Conservation (phyloP, 2,113 vertebrate species). For the Otis tarda region DNA sequence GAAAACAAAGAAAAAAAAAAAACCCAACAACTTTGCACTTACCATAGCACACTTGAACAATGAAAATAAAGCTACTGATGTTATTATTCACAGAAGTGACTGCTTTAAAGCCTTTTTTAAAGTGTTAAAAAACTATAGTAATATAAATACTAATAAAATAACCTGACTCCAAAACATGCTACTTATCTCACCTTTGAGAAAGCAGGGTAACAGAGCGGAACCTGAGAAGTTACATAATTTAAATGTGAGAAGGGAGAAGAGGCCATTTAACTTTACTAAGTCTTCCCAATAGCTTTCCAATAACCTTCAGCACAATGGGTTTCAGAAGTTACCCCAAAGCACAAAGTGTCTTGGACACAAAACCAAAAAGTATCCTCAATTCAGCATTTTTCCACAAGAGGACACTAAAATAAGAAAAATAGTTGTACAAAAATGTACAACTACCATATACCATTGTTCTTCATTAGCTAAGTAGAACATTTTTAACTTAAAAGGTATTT, state of each 20-base stretch:
- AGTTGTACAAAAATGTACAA: background rate
- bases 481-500: background rate
- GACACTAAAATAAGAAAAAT: conserved; percentile 29
- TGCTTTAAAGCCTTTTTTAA: background rate
- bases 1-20: background rate
- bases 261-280: background rate
- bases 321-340: background rate
- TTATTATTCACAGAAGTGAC: background rate
- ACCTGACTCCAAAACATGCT: background rate
- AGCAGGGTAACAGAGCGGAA: background rate
- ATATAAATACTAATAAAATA: background rate
- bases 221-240: background rate
- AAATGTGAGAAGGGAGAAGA: background rate
- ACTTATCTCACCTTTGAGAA: background rate
- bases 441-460: rapidly evolving
- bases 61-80: background rate
- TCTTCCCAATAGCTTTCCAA: background rate
- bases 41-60: background rate
- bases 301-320: background rate
- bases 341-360: background rate
- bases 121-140: background rate
- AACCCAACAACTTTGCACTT: background rate
- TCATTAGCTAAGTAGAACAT: background rate
- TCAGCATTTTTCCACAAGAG: conserved; percentile 43
- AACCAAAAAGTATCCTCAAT: background rate